A percentile compares a stretch with the other conserved stretches of the same genome.
phyloP scores from a whole-genome alignment of 2,113 vertebrate genomes.

The Eulacestoma nigropectus region DNA sequence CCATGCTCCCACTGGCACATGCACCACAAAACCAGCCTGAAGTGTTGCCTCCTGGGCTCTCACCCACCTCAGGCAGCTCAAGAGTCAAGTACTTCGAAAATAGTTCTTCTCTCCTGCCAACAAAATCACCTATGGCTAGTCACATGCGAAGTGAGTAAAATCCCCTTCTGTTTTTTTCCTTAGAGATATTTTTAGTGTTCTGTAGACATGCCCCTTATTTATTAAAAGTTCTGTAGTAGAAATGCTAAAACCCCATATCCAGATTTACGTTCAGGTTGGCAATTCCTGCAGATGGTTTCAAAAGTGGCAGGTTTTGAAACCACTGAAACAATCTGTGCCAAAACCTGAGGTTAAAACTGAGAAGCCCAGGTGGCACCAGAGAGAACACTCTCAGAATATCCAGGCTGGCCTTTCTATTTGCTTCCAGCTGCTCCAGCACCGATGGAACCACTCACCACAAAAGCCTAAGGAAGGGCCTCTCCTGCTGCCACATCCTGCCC shows the following conservation, averaged over 20 bases:
- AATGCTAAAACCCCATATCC: background rate
- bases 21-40: background rate
- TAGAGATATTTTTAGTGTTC: background rate
- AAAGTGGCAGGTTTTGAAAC: background rate
- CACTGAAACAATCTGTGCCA: background rate
- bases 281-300: background rate
- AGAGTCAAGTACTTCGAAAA: background rate
- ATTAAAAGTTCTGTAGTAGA: background rate
- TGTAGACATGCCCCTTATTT: background rate
- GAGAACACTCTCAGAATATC: background rate
- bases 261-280: slow-evolving; percentile 22
- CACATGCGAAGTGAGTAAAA: slow-evolving; percentile 2
- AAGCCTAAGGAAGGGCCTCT: background rate
- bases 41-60: accelerated
- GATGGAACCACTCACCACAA: background rate
- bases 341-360: background rate
- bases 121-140: background rate
- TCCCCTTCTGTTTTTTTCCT: background rate
- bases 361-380: background rate
- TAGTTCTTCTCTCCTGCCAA: background rate
- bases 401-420: background rate
- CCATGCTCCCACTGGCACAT: background rate
- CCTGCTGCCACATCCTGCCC: background rate
- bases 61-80: accelerated
- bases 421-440: background rate